Conservation (phyloP, 2,888 invertebrate genomes). For the Bombylius major region DNA sequence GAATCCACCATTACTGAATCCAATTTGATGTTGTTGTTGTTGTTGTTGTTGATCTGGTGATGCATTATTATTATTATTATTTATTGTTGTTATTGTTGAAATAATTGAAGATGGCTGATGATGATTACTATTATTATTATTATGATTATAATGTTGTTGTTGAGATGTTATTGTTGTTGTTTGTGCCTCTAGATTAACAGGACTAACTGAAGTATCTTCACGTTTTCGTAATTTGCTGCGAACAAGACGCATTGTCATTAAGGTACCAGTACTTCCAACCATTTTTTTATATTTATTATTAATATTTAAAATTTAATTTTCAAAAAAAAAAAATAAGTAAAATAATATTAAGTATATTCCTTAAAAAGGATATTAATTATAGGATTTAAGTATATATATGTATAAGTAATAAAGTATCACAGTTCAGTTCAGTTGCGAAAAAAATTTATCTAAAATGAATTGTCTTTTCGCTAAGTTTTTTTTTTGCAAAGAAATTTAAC, state of each 20-base stretch:
- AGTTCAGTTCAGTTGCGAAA: slow-evolving; percentile 19
- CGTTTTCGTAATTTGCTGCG: slow-evolving; percentile 81
- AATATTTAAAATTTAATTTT: slow-evolving; percentile 7
- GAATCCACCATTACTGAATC: slow-evolving; percentile 16
- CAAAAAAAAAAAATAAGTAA: slow-evolving; percentile 8
- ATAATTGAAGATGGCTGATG: slow-evolving; percentile 21
- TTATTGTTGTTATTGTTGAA: slow-evolving; percentile 14
- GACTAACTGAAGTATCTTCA: slow-evolving; percentile 63
- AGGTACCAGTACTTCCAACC: slow-evolving; percentile 76
- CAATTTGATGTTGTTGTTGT: slow-evolving; percentile 4
- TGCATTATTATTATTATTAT: slow-evolving; percentile 15
- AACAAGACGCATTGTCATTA: slow-evolving; percentile 82
- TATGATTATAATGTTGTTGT: slow-evolving; percentile 20
- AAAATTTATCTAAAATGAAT: background rate
- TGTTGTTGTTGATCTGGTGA: slow-evolving; percentile 14
- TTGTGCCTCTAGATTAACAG: slow-evolving; percentile 47
- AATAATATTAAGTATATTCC: slow-evolving; percentile 5
- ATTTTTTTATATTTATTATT: slow-evolving; percentile 33
- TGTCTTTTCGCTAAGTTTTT: background rate
- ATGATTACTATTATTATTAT: slow-evolving; percentile 14
- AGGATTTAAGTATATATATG: slow-evolving; percentile 6
- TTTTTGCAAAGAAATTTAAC: background rate
- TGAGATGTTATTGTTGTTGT: slow-evolving; percentile 41
- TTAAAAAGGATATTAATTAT: background rate
- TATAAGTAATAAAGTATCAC: slow-evolving; percentile 17